Percentiles rank a stretch among this genome's conserved stretches.
These are phyloP conservation scores for Agelastica alni DNA, from an alignment of 2,888 invertebrate genomes.

Conservation along the genomic window DNA sequence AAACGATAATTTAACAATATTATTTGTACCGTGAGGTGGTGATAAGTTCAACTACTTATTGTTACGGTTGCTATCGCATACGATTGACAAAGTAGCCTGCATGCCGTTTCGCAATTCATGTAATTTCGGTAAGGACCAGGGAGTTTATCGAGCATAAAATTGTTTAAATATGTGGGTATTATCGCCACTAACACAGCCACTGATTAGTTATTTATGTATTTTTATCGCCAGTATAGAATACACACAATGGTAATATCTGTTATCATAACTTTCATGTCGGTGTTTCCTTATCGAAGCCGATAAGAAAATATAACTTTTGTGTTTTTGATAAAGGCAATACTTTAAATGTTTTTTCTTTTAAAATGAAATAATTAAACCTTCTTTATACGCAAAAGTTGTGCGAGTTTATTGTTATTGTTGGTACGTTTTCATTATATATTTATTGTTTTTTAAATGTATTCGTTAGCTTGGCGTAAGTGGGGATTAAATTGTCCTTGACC, in stretches of 20 bases:
- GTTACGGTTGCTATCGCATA: too few relatives aligned
- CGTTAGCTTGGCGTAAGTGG: too few relatives aligned
- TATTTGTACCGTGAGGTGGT: too few relatives aligned
- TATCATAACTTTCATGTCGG: constrained; percentile 49
- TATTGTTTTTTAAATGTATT: too few relatives aligned
- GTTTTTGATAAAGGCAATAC: constrained; percentile 25
- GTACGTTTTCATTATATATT: too few relatives aligned
- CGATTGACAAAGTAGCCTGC: constrained; percentile 7
- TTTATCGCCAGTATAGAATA: constrained; percentile 49
- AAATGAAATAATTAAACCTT: too few relatives aligned
- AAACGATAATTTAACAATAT: too few relatives aligned
- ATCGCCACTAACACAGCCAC: constrained; percentile 47
- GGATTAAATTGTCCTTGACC: too few relatives aligned
- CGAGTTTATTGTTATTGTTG: too few relatives aligned
- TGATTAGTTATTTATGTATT: constrained; percentile 49
- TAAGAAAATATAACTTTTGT: constrained; percentile 33
- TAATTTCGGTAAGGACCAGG: constrained; percentile 14
- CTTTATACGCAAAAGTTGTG: too few relatives aligned
- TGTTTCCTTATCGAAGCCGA: constrained; percentile 36
- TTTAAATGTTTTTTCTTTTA: background rate
- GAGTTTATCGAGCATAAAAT: constrained; percentile 24
- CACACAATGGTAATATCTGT: constrained; percentile 48
- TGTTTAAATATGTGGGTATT: constrained; percentile 46
- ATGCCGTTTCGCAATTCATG: constrained; percentile 2
- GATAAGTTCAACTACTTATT: too few relatives aligned